Evolutionary conservation across 2,797 vertebrate genomes (phyloP).

Genomic region (Naso thynnoides): DNA sequence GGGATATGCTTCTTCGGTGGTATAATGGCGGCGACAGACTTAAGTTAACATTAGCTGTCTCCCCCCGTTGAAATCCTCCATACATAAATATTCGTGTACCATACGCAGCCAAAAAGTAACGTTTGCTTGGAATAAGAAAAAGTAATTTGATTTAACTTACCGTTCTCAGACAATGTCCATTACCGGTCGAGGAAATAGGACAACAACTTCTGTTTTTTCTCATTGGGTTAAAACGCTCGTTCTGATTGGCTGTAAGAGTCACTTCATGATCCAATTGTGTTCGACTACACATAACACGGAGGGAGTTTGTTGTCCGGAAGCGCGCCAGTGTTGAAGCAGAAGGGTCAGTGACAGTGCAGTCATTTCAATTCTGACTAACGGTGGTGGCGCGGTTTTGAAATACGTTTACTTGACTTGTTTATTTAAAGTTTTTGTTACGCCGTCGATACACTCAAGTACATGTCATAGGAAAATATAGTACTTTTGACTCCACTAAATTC

Average conservation of each 20-base stretch:
- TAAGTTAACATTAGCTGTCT: slow-evolving; percentile 80
- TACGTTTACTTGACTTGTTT: neutral
- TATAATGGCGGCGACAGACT: slow-evolving; percentile 83
- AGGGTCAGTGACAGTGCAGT: too few species aligned
- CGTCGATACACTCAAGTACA: neutral
- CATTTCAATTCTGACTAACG: neutral
- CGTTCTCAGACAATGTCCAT: slow-evolving; percentile 60
- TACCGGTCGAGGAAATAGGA: slow-evolving; percentile 65
- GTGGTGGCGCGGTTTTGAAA: neutral
- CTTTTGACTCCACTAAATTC: neutral
- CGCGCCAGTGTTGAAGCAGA: slow-evolving; percentile 37
- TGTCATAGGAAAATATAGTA: neutral
- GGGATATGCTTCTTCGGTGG: slow-evolving; percentile 88
- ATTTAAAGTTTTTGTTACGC: neutral
- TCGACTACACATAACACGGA: slow-evolving; percentile 40
- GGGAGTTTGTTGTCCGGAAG: slow-evolving; percentile 61
- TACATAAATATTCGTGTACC: slow-evolving; percentile 10
- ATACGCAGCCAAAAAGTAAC: slow-evolving; percentile 14
- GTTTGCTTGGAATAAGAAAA: slow-evolving; percentile 10
- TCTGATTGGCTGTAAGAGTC: slow-evolving; percentile 67
- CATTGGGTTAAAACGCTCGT: slow-evolving; percentile 48
- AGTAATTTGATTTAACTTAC: slow-evolving; percentile 73
- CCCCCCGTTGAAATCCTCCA: slow-evolving; percentile 83
- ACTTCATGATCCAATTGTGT: slow-evolving; percentile 65
- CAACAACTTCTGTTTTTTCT: slow-evolving; percentile 75